Evolutionary conservation across 2,797 vertebrate species (phyloP).

Genomic region (Pogoniulus pusillus): DNA sequence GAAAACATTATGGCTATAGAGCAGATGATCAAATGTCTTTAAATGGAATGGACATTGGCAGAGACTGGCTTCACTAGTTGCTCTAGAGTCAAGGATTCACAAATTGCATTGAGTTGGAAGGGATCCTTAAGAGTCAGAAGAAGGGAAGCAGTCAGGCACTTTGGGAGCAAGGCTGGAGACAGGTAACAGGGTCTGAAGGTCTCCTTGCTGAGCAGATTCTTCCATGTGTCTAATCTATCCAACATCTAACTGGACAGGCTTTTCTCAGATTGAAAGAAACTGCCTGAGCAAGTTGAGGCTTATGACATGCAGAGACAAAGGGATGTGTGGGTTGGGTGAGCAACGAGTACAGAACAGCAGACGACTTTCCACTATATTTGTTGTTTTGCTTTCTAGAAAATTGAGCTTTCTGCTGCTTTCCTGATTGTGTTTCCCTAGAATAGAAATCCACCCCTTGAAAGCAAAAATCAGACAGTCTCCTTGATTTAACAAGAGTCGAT

Average conservation of each 20-base stretch:
- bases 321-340: accelerated
- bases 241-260: neutral
- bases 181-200: neutral
- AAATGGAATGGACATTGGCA: neutral
- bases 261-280: neutral
- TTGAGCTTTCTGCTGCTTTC: neutral
- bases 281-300: neutral
- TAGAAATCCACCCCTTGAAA: neutral
- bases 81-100: neutral
- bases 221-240: neutral
- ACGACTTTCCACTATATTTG: neutral
- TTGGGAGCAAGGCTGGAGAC: neutral
- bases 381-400: neutral
- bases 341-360: neutral
- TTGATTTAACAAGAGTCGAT: neutral
- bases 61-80: neutral
- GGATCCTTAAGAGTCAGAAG: neutral
- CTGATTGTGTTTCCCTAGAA: neutral
- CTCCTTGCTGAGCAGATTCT: neutral
- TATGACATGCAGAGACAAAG: neutral
- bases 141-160: neutral
- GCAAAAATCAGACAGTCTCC: neutral
- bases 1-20: accelerated
- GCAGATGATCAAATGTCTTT: neutral
- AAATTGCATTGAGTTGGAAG: no score